Base-by-base conservation (phyloP, 2,113 vertebrate species). In the Gobius niger region DNA sequence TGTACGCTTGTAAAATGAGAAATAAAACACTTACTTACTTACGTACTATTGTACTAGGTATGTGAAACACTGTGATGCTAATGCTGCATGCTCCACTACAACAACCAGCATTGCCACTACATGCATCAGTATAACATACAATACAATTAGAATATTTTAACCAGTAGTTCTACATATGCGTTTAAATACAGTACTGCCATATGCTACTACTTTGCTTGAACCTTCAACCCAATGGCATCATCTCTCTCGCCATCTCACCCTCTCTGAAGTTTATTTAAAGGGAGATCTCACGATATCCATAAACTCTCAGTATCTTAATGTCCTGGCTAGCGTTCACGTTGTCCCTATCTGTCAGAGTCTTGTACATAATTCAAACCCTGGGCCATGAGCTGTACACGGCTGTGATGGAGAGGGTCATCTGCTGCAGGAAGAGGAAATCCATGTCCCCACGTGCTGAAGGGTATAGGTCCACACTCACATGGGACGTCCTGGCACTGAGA, bases 201-300 rank as follows among this genome's bases (percentile, higher is more conserved):
- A 0, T 47, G 13, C 47, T 49, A 4, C 5, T 15, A 49, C 47
- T 14, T 16, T 24, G 12, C 18, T 24, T 11, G 10, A 54, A 18
- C 18, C 5, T 57, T 57, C 12, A 34, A n/a, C 59, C 14, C 7
- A 16, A 15, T 11, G 8, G 14, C 59, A 7, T 44, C n/a, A 12
- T 24, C 9, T 54, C 63, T 76, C 57, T 73, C 61, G 72, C 74
- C 73, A 63, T 67, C 65, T 49, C 49, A 63, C 64, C 47, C 63
- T 4, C 19, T 72, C 75, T 85, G 67, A 82, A 85, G 79, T 83
- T 88, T 85, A 82, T 87, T 84, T 85, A 84, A 84, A 82, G 56
- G 63, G n/a, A 44, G 61, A 75, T 73, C 61, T 69, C 4, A 1
- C 61, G 59, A 68, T 59, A 54, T 56, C 2, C 52, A 9, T 12